Base-by-base conservation (phyloP, 2,113 vertebrate genomes). In the Psittacula cyanocephala region DNA sequence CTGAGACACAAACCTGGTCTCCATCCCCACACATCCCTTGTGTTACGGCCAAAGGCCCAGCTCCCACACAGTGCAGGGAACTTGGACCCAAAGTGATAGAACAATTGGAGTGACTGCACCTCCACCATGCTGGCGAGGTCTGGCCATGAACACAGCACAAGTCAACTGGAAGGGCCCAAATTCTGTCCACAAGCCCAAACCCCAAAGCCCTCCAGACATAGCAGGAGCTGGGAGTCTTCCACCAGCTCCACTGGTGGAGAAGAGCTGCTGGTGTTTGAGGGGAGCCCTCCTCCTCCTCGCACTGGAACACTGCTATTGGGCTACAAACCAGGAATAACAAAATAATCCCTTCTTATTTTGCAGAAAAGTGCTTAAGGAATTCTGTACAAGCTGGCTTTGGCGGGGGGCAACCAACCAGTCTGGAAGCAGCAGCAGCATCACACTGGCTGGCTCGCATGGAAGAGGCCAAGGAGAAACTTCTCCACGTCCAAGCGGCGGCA, bases 291-390 rank as follows among this genome's bases (percentile, higher is more conserved):
- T 70, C 69, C 50, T 82, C 65, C 67, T 46, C 10, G 1, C 5
- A 20, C 68, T 29, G 46, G 75, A 84, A 91, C 33, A 65, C 28
- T 57, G 35, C 33, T 6, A 4, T 4, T 0, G 35, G 44, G 78
- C 55, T 80, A 88, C 67, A 44, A 59, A 92, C 69, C 18, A 76
- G 53, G 65, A 96, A 16, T 49, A 89, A 87, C 23, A 88, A 85
- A 91, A 76, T 52, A 75, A 95, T 77, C 78, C 63, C 81, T 79
- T 91, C 50, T 76, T 63, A 77, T 59, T 94, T 43, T 47, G 79
- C 53, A 89, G 81, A 88, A 86, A 85, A 89, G 75, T 70, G 79
- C 43, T 91, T 91, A 74, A 72, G 62, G 91, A 93, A 72, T 70
- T 70, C 68, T 75, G 64, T 67, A 82, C 29, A 25, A 85, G 79